These are phyloP conservation scores for Chiridota heheva DNA, from an alignment of 35 echinoderm and acorn worm species.

Conservation along the genomic window DNA sequence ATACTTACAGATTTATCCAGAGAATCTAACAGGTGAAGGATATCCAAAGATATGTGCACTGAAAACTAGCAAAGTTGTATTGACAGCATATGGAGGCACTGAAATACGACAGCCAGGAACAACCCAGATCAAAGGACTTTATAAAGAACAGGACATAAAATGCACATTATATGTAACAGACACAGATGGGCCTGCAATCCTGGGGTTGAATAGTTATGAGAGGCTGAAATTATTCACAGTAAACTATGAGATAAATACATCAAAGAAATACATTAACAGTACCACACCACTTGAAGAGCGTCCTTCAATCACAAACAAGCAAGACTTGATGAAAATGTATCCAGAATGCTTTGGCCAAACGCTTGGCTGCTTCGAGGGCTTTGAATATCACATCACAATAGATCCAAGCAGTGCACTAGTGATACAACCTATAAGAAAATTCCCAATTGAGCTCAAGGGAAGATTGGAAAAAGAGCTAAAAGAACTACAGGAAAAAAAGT, in stretches of 20 bases:
- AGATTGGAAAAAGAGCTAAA: constrained; percentile 15
- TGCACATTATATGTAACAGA: constrained; percentile 48
- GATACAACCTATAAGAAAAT: too few relatives aligned
- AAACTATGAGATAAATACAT: constrained; percentile 4
- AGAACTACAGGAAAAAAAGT: constrained; percentile 10
- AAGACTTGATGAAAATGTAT: constrained; percentile 29
- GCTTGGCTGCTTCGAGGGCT: constrained; percentile 31
- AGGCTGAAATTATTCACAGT: constrained; percentile 22
- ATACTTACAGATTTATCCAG: too few relatives aligned
- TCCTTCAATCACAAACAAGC: too few relatives aligned
- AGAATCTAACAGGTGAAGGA: too few relatives aligned
- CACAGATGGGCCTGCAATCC: constrained; percentile 33
- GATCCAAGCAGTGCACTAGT: too few relatives aligned
- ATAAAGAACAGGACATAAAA: background rate
- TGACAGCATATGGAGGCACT: background rate
- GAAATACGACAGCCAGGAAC: constrained; percentile 27
- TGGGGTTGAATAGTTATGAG: constrained; percentile 28
- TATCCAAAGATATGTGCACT: too few relatives aligned
- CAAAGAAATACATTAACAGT: background rate
- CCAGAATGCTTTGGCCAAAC: constrained; percentile 52
- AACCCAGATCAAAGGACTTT: background rate
- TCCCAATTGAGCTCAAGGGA: background rate
- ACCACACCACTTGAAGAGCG: too few relatives aligned
- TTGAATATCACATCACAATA: too few relatives aligned
- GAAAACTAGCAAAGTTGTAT: too few relatives aligned